Evolutionary conservation across 2,113 vertebrate genomes (phyloP).

Genomic region (Dryoscopus gambensis): DNA sequence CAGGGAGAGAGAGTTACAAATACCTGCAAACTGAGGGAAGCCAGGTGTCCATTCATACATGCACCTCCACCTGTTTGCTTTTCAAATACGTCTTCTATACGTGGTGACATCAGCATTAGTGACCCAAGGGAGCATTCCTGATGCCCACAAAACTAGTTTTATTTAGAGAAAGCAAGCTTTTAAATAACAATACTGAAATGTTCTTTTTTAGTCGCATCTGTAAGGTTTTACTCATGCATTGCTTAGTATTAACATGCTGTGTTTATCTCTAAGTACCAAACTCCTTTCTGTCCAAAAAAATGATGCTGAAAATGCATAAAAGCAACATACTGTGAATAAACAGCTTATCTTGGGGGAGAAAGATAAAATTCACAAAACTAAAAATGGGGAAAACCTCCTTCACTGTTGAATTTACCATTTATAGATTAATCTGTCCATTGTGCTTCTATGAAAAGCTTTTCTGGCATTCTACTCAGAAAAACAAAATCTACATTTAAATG

Average conservation of each 20-base stretch:
- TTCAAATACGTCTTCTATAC: not conserved
- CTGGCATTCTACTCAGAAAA: slow-evolving; percentile 67
- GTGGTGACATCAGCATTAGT: not conserved
- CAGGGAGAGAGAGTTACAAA: not conserved
- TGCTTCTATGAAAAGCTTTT: slow-evolving; percentile 65
- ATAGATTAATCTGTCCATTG: slow-evolving; percentile 71
- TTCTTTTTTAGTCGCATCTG: slow-evolving; percentile 10
- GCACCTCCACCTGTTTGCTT: not conserved
- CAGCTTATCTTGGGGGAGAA: slow-evolving; percentile 69
- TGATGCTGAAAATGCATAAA: slow-evolving; percentile 63
- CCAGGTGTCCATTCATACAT: not conserved
- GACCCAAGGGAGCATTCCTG: not conserved
- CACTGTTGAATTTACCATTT: slow-evolving; percentile 65
- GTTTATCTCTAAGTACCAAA: slow-evolving; percentile 66
- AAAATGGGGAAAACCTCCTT: slow-evolving; percentile 63
- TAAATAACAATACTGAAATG: not conserved
- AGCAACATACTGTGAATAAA: slow-evolving; percentile 69
- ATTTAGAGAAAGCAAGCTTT: not conserved
- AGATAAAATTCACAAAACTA: slow-evolving; percentile 64
- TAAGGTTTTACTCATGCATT: slow-evolving; percentile 32
- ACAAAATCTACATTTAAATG: slow-evolving; percentile 75
- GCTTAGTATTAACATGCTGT: slow-evolving; percentile 34
- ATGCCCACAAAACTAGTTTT: not conserved
- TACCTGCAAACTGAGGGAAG: not conserved
- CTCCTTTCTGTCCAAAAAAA: slow-evolving; percentile 42